Conservation (phyloP, 2,888 invertebrate species). For the Phalera bucephala region DNA sequence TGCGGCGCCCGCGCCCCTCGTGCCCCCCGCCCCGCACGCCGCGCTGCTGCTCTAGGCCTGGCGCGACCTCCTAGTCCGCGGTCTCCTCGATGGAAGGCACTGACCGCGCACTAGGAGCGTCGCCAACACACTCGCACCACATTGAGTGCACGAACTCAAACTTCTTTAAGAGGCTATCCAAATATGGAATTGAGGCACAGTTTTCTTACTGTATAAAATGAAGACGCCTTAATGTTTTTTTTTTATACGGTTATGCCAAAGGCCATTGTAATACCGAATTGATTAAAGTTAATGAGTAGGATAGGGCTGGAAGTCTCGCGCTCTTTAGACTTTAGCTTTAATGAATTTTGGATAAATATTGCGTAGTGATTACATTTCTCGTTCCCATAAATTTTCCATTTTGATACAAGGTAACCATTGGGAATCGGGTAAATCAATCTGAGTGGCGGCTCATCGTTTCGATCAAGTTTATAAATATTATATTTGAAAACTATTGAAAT, state of each 20-base stretch:
- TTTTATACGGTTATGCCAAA: conserved; percentile 35
- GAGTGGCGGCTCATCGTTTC: conserved; percentile 19
- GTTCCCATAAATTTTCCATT: too few relatives aligned
- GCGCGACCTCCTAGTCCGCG: conserved; percentile 81
- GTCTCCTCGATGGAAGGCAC: conserved; percentile 64
- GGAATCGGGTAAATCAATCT: conserved; percentile 33
- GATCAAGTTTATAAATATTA: conserved; percentile 11
- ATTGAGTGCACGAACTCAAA: conserved; percentile 2
- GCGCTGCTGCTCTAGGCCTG: conserved; percentile 77
- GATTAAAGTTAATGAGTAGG: conserved; percentile 13
- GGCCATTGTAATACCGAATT: conserved; percentile 29
- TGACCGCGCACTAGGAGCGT: conserved; percentile 67
- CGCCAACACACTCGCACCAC: conserved; percentile 35
- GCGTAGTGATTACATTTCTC: conserved; percentile 2
- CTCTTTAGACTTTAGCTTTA: conserved; percentile 2
- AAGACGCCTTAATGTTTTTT: conserved; percentile 35
- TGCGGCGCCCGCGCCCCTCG: conserved; percentile 45
- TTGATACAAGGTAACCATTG: too few relatives aligned
- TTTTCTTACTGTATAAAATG: conserved; percentile 25
- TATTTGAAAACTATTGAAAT: conserved; percentile 26
- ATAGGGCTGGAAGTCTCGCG: conserved; percentile 11
- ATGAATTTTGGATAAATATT: conserved; percentile 3
- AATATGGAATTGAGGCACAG: conserved; percentile 12
- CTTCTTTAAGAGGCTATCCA: neutral
- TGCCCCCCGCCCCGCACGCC: conserved; percentile 64